Evolutionary conservation across 2,888 invertebrate species (phyloP).

Genomic region (Caenorhabditis plicata): DNA sequence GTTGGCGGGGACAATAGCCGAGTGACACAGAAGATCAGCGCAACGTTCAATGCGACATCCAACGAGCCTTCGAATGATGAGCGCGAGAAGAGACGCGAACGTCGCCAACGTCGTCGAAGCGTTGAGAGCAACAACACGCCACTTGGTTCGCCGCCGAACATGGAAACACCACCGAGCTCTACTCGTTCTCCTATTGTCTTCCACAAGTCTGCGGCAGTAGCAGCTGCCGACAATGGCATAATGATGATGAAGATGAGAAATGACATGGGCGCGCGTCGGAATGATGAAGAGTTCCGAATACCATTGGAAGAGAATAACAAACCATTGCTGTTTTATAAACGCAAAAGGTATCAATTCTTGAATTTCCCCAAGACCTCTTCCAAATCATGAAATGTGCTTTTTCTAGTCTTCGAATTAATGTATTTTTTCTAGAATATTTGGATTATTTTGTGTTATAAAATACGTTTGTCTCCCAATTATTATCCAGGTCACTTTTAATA

Average conservation of each 20-base stretch:
- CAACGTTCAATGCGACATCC: conserved; percentile 32
- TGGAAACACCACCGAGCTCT: conserved; percentile 33
- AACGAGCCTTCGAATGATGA: conserved; percentile 35
- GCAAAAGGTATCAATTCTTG: conserved; percentile 61
- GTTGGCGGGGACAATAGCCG: conserved; percentile 7
- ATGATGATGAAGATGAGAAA: too few species aligned
- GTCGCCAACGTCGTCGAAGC: conserved; percentile 44
- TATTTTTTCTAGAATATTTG: conserved; percentile 2
- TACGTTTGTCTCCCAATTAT: too few species aligned
- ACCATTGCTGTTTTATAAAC: conserved; percentile 50
- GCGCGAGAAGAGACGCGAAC: conserved; percentile 42
- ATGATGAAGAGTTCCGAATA: conserved; percentile 45
- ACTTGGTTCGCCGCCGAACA: conserved; percentile 15
- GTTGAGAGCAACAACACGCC: conserved; percentile 32
- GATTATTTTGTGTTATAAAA: too few species aligned
- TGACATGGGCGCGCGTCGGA: too few species aligned
- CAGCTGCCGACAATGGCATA: too few species aligned
- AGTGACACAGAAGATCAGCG: conserved; percentile 27
- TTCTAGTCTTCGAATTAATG: conserved; percentile 7
- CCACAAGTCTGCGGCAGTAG: conserved; percentile 32
- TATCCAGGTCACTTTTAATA: too few species aligned
- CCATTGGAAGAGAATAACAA: conserved; percentile 55
- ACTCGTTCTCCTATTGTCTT: conserved; percentile 37
- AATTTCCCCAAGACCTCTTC: conserved; percentile 58
- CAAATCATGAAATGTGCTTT: conserved; percentile 29